Conservation (phyloP, 2,888 invertebrate genomes). For the Candidula unifasciata region DNA sequence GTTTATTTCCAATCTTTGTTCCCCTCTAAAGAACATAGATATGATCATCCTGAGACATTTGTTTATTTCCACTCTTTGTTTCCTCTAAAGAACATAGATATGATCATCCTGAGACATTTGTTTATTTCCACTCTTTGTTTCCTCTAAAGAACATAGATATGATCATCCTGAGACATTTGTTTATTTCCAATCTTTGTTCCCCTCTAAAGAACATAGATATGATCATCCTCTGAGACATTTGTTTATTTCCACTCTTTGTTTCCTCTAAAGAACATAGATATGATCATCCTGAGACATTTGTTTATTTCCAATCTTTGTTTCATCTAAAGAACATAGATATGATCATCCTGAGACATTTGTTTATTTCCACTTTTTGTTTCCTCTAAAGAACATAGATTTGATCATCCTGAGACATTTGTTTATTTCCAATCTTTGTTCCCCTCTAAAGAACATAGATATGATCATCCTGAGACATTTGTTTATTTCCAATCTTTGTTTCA, state of each 20-base stretch:
- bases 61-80: neutral
- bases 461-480: neutral
- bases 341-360: neutral
- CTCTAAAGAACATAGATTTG: slow-evolving; percentile 5
- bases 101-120: slow-evolving; percentile 5
- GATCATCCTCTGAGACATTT: neutral
- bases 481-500: neutral
- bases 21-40: neutral
- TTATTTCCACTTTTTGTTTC: neutral
- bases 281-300: slow-evolving; percentile 5
- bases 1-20: neutral
- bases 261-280: neutral
- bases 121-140: neutral
- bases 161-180: neutral
- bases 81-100: neutral
- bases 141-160: neutral
- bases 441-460: slow-evolving; percentile 11
- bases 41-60: slow-evolving; percentile 18
- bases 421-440: neutral
- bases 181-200: neutral
- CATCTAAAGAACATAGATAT: neutral
- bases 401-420: neutral
- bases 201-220: neutral
- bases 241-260: neutral
- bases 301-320: neutral